phyloP scores from a whole-genome alignment of 2,888 invertebrate species.

The Tryphoninae sp. region DNA sequence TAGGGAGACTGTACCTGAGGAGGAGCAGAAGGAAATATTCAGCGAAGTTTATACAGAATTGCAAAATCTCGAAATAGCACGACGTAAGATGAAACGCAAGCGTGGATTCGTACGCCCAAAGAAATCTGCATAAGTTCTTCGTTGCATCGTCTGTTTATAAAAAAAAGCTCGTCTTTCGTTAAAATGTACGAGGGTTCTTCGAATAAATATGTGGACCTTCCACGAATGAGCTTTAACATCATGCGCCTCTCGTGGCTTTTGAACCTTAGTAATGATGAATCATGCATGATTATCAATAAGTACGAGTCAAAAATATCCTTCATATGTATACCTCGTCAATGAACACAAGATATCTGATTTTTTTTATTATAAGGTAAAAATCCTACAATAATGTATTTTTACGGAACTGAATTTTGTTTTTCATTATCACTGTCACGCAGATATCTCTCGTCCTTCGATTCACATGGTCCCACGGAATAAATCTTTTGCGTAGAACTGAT shows the following conservation, averaged over 20 bases:
- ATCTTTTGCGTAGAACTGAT: conserved; percentile 47
- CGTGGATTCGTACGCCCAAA: conserved; percentile 85
- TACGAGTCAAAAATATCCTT: background rate
- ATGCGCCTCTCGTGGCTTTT: background rate
- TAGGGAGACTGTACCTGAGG: conserved; percentile 91
- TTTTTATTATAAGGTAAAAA: conserved; percentile 70
- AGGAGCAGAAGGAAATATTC: conserved; percentile 93
- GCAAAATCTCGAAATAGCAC: conserved; percentile 87
- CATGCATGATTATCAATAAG: background rate
- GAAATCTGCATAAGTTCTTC: conserved; percentile 79
- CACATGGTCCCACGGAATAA: conserved; percentile 42
- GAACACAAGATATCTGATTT: background rate
- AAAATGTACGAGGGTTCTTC: conserved; percentile 27
- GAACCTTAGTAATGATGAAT: background rate
- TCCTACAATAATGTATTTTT: conserved; percentile 70
- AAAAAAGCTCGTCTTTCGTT: conserved; percentile 17
- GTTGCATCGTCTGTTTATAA: conserved; percentile 22
- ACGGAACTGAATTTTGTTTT: background rate
- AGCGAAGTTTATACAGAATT: conserved; percentile 90
- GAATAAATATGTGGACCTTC: conserved; percentile 45
- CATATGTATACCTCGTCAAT: background rate
- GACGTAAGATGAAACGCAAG: conserved; percentile 85
- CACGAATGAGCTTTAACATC: background rate
- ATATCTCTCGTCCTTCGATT: conserved; percentile 49
- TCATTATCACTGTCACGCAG: conserved; percentile 45